Conservation (phyloP, 53 echinoderm and acorn worm species). For the Arbacia lixula region DNA sequence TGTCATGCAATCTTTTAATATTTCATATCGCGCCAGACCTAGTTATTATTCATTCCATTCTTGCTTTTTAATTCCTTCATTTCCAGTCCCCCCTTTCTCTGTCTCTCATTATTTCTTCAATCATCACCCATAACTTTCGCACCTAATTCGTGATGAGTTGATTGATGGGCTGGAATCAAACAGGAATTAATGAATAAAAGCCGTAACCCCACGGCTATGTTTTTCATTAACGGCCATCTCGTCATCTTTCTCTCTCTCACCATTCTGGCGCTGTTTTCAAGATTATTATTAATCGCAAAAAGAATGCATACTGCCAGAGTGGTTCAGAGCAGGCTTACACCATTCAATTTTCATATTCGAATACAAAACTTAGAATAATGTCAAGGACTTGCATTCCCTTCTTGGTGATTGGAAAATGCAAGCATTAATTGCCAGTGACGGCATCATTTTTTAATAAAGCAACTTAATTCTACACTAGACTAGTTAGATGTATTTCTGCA, state of each 20-base stretch:
- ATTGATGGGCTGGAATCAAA: slow-evolving; percentile 37
- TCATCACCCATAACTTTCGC: slow-evolving; percentile 11
- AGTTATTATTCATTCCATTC: slow-evolving; percentile 7
- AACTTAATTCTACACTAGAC: too few relatives aligned
- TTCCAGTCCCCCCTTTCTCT: neutral
- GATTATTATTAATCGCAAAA: slow-evolving; percentile 18
- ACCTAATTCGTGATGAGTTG: slow-evolving; percentile 28
- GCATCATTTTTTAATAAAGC: too few relatives aligned
- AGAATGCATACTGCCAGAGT: too few relatives aligned
- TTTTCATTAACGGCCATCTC: slow-evolving; percentile 9
- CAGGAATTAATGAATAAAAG: slow-evolving; percentile 50
- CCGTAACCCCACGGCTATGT: slow-evolving; percentile 26
- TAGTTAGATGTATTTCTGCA: too few relatives aligned
- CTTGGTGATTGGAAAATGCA: too few relatives aligned
- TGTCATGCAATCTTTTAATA: slow-evolving; percentile 42
- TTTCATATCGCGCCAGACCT: slow-evolving; percentile 25
- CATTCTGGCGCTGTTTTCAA: too few relatives aligned
- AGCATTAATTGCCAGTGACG: too few relatives aligned
- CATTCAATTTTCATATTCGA: too few relatives aligned
- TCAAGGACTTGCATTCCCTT: too few relatives aligned
- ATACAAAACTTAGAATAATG: too few relatives aligned
- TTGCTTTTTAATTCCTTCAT: slow-evolving; percentile 20
- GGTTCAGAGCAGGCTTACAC: too few relatives aligned
- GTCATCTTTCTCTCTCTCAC: slow-evolving; percentile 5
- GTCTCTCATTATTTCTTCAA: slow-evolving; percentile 1